Percentiles rank a stretch among this genome's conserved stretches.
These are phyloP conservation scores for Pseudopipra pipra DNA, from an alignment of 2,113 vertebrate genomes.

Conservation along the genomic window DNA sequence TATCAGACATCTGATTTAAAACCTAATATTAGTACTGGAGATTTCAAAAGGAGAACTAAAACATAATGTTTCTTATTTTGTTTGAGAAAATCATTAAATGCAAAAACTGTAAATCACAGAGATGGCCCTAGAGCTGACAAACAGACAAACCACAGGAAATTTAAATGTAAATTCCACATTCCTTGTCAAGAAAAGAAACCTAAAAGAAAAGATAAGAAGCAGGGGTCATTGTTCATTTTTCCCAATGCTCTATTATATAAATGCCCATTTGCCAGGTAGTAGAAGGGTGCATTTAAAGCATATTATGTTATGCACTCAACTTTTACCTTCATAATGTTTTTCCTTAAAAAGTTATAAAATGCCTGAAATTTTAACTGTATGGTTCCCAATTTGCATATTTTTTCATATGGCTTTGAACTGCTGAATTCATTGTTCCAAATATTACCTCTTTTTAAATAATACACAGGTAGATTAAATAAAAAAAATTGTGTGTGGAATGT, in stretches of 20 bases:
- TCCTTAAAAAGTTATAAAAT: background rate
- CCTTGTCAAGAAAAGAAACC: background rate
- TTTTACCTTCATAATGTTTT: background rate
- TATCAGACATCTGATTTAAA: slow-evolving; percentile 43
- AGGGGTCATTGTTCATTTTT: background rate
- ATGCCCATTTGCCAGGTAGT: background rate
- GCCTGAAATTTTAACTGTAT: background rate
- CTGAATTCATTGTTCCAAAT: background rate
- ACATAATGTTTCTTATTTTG: background rate
- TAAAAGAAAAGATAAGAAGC: background rate
- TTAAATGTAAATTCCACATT: background rate
- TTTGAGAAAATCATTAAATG: slow-evolving; percentile 27
- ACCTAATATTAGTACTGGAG: background rate
- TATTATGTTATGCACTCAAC: background rate
- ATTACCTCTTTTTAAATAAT: background rate
- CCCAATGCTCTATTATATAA: background rate
- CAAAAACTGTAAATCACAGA: background rate
- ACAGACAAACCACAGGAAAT: background rate
- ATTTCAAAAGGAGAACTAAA: slow-evolving; percentile 28
- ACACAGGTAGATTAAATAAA: background rate
- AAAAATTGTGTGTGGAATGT: background rate
- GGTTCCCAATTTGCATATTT: background rate
- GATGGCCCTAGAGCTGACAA: background rate
- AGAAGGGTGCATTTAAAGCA: background rate
- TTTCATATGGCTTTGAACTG: background rate